Base-by-base conservation (phyloP, 2,888 invertebrate genomes). In the Thereva unica region DNA sequence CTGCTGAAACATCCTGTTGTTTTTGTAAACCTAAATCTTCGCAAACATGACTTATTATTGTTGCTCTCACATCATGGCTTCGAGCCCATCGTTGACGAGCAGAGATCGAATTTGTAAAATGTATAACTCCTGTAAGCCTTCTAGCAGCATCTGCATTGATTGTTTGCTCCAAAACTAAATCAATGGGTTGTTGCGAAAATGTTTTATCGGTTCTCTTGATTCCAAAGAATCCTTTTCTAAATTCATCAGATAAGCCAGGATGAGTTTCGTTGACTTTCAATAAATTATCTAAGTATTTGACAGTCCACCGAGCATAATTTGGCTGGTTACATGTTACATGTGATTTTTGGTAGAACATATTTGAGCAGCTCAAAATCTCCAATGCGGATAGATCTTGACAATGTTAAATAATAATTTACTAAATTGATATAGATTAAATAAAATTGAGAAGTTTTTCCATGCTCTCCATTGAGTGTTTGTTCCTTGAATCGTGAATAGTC, bases 31-130 rank as follows among this genome's bases (percentile, higher is more conserved):
- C 12, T 76, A 64, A 61, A 75, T 68, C 7, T 71, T 68, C 1
- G 73, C 73, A 70, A 76, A 53, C 53, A 3, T 53, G 37, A 53
- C 53, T 53, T 23, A 42, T 42, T 8, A 42, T 42, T 53, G 53
- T 53, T 34, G 53, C 3, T 34, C 53, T 53, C 38, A 53, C 35
- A 53, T 53, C 53, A 4, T 53, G 53, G n/a, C 3, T 53, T 53
- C 53, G 53, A 4, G 37, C 53, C 53, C 53, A 73, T 41, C 71
- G 53, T 70, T 71, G 69, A 45, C 70, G 66, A 12, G 71, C 72
- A 7, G 71, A 59, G 44, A 71, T 68, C 9, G 71, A 72, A 66
- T 73, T 71, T 5, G 69, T 71, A 12, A 70, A 68, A 45, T 67
- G 59, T 42, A 42, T 52, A 56, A 75, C 68, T 8, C 72, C 74